Conservation (phyloP, 2,888 invertebrate species). For the Lysandra coridon region DNA sequence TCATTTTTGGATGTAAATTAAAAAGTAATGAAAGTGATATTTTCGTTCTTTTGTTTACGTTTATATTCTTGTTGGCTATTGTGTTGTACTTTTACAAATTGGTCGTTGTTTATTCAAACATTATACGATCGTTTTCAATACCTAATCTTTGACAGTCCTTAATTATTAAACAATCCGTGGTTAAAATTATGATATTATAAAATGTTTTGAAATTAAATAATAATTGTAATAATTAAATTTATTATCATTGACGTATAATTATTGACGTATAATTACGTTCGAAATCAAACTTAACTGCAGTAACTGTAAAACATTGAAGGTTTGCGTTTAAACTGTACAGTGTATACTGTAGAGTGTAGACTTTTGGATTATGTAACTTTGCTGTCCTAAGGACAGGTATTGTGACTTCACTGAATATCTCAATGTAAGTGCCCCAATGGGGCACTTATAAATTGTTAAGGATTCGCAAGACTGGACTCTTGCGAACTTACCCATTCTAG, state of each 20-base stretch:
- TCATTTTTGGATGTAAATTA: constrained; percentile 23
- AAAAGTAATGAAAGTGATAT: constrained; percentile 19
- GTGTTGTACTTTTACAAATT: not conserved
- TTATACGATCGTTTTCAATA: not conserved
- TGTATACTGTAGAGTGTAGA: not conserved
- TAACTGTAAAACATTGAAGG: constrained; percentile 8
- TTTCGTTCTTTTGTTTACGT: constrained; percentile 1
- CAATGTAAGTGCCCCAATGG: not conserved
- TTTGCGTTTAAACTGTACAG: not conserved
- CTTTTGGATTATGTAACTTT: not conserved
- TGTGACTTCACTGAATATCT: not conserved
- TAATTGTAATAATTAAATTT: not conserved
- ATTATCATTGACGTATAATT: not conserved
- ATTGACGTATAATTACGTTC: not conserved
- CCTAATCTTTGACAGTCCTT: not conserved
- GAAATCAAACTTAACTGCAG: not conserved
- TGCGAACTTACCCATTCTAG: not conserved
- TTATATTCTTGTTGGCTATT: not conserved
- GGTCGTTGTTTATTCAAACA: not conserved
- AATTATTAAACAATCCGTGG: no score
- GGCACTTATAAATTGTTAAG: not conserved
- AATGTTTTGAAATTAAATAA: not conserved
- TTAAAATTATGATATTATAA: not conserved
- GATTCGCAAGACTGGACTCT: not conserved
- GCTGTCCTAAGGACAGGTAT: not conserved